Base-by-base conservation (phyloP, 2,113 vertebrate genomes). In the Callorhinus ursinus region DNA sequence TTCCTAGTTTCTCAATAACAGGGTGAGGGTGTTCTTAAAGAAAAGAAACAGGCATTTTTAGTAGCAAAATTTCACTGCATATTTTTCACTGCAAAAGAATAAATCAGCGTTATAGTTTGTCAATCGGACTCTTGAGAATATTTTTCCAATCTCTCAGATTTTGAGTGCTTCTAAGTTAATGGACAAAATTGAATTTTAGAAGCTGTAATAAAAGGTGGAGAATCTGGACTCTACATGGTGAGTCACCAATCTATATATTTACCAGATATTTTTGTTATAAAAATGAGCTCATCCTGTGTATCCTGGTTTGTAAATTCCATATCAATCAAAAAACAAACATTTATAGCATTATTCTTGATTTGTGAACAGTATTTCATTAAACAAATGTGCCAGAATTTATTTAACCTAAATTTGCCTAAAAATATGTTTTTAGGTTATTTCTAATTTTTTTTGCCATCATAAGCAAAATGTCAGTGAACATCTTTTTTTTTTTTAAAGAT, bases 1-100 rank as follows among this genome's bases (percentile, higher is more conserved):
- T 93, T 88, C 85, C 36, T 61, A 74, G 24, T 84, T 96, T 92
- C 88, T 93, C 77, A 84, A 77, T 53, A 94, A 49, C n/a, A n/a
- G 72, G 36, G 7, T 85, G 22, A 93, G 91, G 11, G 55, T 79
- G 33, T 49, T 95, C 26, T 86, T 51, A 42, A 74, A 83, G 55
- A 74, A 96, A 86, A 85, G 28, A 83, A 67, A 89, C 18, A 85
- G 57, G 13, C n/a, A 55, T 96, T 88, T 18, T 36, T 84, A 49
- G 15, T 28, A 80, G 36, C 6, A 87, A 39, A 87, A 51, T 91
- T 91, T 59, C 26, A 51, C 24, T 69, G 19, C 7, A 42, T 57
- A 42, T n/a, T 92, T 90, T 89, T 92, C 80, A 90, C 28, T 94
- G 59, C 39, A 72, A 87, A 72, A 80, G 36, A 46, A 86, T n/a